Percentiles rank a stretch among this genome's conserved stretches.
These are phyloP conservation scores for Manis javanica DNA, from an alignment of 2,797 vertebrate genomes.

Conservation along the genomic window DNA sequence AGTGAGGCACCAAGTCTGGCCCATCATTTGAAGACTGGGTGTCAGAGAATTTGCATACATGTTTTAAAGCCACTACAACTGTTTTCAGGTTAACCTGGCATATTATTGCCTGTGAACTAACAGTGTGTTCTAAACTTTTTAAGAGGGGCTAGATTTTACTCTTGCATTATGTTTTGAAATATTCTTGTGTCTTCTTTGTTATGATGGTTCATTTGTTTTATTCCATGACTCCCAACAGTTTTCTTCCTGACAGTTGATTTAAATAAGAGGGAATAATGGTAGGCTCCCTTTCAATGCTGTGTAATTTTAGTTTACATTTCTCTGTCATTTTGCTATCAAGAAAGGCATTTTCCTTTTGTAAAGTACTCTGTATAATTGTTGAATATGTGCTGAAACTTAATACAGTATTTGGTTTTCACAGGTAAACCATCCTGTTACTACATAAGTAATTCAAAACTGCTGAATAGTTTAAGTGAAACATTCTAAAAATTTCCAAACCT, in stretches of 20 bases:
- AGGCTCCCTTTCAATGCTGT: not conserved
- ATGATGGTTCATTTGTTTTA: conserved; percentile 30
- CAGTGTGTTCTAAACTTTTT: too few relatives aligned
- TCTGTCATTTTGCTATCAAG: conserved; percentile 49
- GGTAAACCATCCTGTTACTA: too few relatives aligned
- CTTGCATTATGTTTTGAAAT: not conserved
- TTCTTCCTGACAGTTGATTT: conserved; percentile 47
- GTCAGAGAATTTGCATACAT: not conserved
- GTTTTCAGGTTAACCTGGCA: not conserved
- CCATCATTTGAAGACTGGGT: not conserved
- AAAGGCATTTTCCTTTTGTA: conserved; percentile 41
- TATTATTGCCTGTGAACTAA: not conserved
- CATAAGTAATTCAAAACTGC: too few relatives aligned
- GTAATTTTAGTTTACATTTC: conserved; percentile 48
- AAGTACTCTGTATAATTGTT: conserved; percentile 61
- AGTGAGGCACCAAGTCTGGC: not conserved
- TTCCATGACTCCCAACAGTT: not conserved
- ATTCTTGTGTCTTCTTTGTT: not conserved
- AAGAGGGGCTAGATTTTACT: not conserved
- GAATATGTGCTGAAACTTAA: conserved; percentile 33
- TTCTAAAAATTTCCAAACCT: too few relatives aligned
- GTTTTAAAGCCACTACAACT: not conserved
- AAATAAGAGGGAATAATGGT: conserved; percentile 23
- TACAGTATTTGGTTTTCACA: conserved; percentile 63
- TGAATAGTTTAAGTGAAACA: too few relatives aligned